Percentiles rank a stretch among this genome's conserved stretches.
These are phyloP conservation scores for Mystacornis crossleyi DNA, from an alignment of 2,113 vertebrate genomes.

Conservation along the genomic window DNA sequence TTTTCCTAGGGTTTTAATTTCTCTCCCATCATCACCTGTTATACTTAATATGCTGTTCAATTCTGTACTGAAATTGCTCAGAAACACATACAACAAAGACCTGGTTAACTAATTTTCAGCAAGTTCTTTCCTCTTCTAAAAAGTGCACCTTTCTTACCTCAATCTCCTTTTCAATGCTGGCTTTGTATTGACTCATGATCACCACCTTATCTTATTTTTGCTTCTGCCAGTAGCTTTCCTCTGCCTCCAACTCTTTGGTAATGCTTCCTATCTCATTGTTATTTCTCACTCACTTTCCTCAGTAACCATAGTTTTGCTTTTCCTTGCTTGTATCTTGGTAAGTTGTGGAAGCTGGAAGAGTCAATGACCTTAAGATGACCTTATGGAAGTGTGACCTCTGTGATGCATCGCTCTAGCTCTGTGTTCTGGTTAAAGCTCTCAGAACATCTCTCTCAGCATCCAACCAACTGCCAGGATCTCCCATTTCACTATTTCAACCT, in stretches of 20 bases:
- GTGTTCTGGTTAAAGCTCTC: neutral
- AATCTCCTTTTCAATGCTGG: neutral
- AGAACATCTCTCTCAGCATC: neutral
- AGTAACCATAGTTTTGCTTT: neutral
- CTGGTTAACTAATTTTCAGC: neutral
- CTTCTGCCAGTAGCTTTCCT: neutral
- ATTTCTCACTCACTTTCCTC: neutral
- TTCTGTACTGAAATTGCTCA: neutral
- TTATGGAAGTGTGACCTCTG: neutral
- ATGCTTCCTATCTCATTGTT: neutral
- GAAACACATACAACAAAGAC: neutral
- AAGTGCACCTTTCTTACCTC: neutral
- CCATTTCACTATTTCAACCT: neutral
- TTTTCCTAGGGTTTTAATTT: neutral
- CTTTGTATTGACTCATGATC: neutral
- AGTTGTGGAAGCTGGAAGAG: neutral
- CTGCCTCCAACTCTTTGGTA: neutral
- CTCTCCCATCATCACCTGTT: neutral
- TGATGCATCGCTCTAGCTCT: neutral
- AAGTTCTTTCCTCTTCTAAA: neutral
- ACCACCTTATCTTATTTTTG: neutral
- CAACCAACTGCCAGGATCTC: neutral
- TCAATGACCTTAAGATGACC: neutral
- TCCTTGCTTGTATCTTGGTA: neutral
- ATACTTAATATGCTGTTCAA: neutral